These are phyloP conservation scores for Anoura caudifer DNA, from an alignment of 2,113 vertebrate genomes.

Conservation along the genomic window DNA sequence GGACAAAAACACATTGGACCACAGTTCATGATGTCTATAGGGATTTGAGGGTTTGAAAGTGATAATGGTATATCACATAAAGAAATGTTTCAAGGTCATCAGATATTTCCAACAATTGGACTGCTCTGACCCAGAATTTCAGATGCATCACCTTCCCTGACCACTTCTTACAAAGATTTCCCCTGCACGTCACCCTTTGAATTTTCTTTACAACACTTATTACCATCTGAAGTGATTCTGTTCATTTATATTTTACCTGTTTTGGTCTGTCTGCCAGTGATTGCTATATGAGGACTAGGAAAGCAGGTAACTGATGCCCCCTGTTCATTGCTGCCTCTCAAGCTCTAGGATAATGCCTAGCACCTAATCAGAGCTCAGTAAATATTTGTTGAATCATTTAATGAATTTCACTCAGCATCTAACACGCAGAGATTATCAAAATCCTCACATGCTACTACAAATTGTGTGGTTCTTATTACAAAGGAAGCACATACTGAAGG, in stretches of 20 bases:
- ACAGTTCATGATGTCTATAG: neutral
- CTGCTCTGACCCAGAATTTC: neutral
- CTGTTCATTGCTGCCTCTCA: neutral
- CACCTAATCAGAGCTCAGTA: neutral
- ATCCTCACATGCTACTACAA: conserved; percentile 20
- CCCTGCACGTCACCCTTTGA: neutral
- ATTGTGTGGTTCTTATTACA: conserved; percentile 26
- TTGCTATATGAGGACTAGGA: neutral
- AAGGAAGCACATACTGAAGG: neutral
- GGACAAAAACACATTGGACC: neutral
- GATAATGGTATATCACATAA: neutral
- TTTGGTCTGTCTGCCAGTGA: neutral
- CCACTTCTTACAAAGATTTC: neutral
- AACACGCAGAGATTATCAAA: conserved; percentile 35
- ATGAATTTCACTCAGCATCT: conserved; percentile 44
- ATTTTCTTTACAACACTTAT: neutral
- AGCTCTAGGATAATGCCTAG: neutral
- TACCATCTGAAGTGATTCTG: neutral
- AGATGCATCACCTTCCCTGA: neutral
- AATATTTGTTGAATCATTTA: conserved; percentile 45
- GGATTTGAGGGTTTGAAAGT: neutral
- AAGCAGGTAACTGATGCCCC: neutral
- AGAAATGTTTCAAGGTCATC: neutral
- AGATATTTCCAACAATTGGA: neutral
- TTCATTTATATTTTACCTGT: neutral